Percentiles rank a stretch among this genome's conserved stretches.
Conservation (phyloP, 1,140 invertebrate species). For the Sitophilus oryzae region DNA sequence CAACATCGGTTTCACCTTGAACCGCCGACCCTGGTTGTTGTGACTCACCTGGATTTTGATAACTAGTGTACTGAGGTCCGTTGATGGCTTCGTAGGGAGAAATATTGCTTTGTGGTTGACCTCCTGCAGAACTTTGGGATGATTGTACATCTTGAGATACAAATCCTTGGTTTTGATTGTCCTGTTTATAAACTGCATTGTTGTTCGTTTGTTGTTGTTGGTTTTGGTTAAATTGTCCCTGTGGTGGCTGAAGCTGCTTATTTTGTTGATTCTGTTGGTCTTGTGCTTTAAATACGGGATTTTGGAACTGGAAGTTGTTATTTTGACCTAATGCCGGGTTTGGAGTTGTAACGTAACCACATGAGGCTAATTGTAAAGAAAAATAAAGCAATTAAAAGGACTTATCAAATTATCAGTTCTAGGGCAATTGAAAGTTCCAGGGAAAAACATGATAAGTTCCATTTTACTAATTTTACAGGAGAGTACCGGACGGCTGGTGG, state of each 20-base stretch:
- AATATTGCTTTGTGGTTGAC: background rate
- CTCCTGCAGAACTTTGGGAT: too few species aligned
- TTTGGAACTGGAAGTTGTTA: conserved; percentile 20
- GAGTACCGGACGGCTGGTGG: too few species aligned
- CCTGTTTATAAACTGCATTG: too few species aligned
- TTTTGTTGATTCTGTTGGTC: background rate
- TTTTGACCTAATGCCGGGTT: conserved; percentile 23
- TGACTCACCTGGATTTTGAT: too few species aligned
- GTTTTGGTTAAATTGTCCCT: background rate
- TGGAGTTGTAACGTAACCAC: conserved; percentile 35
- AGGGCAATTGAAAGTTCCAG: too few species aligned
- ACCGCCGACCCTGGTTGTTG: background rate
- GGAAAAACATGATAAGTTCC: too few species aligned
- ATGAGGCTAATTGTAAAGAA: conserved; percentile 25
- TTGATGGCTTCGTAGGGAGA: background rate
- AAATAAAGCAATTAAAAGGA: background rate
- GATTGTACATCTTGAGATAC: too few species aligned
- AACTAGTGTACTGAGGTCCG: background rate
- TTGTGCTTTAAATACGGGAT: conserved; percentile 21
- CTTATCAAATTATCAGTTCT: too few species aligned
- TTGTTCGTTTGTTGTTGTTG: too few species aligned
- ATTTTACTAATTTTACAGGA: too few species aligned
- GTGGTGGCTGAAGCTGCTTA: background rate
- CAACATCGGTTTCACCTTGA: background rate
- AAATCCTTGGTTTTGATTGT: too few species aligned